Evolutionary conservation across 2,113 vertebrate genomes (phyloP).

Genomic region (Oplegnathus fasciatus): DNA sequence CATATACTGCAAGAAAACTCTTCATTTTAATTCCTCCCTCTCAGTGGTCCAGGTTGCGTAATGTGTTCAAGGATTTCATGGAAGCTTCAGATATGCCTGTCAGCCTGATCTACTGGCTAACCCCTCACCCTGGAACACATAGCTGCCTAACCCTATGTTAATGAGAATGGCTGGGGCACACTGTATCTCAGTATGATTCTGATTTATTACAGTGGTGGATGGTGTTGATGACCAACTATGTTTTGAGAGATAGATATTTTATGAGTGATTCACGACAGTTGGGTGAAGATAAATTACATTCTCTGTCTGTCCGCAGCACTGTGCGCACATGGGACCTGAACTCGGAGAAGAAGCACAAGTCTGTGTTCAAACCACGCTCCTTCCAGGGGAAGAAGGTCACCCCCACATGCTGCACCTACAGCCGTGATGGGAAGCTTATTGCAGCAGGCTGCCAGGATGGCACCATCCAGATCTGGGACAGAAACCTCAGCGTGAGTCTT

Average conservation of each 20-base stretch:
- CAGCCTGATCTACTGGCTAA: constrained; percentile 73
- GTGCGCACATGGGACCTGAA: constrained; percentile 96
- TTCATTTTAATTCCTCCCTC: constrained; percentile 23
- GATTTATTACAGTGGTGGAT: constrained; percentile 40
- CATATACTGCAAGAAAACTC: constrained; percentile 10
- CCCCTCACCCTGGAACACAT: constrained; percentile 37
- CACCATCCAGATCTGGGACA: constrained; percentile 98
- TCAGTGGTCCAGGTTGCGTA: constrained; percentile 51
- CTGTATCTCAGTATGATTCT: constrained; percentile 7
- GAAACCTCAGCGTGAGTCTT: constrained; percentile 93
- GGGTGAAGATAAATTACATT: constrained; percentile 12
- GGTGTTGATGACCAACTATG: constrained; percentile 38
- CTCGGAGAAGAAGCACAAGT: constrained; percentile 94
- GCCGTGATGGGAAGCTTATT: constrained; percentile 93
- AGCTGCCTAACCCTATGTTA: constrained; percentile 56
- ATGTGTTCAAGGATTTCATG: constrained; percentile 85
- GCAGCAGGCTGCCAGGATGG: constrained; percentile 97
- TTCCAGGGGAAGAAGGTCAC: constrained; percentile 93
- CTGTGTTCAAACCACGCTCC: constrained; percentile 93
- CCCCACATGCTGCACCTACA: constrained; percentile 94
- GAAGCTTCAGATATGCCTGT: constrained; percentile 70
- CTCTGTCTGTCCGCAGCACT: constrained; percentile 84
- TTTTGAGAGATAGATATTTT: constrained; percentile 43
- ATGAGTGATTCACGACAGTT: constrained; percentile 33
- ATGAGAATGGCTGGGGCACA: constrained; percentile 19